Base-by-base conservation (phyloP, 2,113 vertebrate species). In the Perccottus glenii region DNA sequence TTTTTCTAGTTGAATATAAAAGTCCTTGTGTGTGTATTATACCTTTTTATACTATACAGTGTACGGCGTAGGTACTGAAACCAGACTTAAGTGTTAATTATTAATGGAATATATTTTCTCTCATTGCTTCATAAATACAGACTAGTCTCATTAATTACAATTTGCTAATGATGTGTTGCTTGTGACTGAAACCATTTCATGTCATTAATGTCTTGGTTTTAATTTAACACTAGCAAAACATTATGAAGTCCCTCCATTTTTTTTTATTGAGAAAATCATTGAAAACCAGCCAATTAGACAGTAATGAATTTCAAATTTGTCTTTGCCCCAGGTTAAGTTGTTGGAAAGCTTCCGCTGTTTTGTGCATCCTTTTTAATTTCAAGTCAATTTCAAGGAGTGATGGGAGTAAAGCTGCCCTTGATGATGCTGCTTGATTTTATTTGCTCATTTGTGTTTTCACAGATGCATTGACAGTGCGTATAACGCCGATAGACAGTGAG, bases 91-190 rank as follows among this genome's bases (percentile, higher is more conserved):
- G 14, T 55, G 52, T 55, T 55, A 55, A 55, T 55, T 6, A 55
- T 55, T 36, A 11, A 16, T 45, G 69, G 56, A 68, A 71, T 40
- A 42, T 56, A 81, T 69, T 64, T 61, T 40, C 33, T 48, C 55
- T 60, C 15, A 73, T 57, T 60, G 15, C 38, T 40, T 61, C 64
- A 43, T 71, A 56, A 19, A 56, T 55, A 10, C 70, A 59, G 19
- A n/a, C 27, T 59, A 15, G 66, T 64, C 44, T 60, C 44, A n/a
- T 46, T 64, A 50, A 64, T 65, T 38, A 62, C 45, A 16, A 48
- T 15, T 33, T 11, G n/a, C 16, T 61, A 15, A 40, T 44, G 8
- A 59, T 19, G 8, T 19, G 36, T 50, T 47, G 40, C 49, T 32
- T 3, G 7, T 59, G 35, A 61, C 33, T 67, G 38, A n/a, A 46